A percentile compares a stretch with the other conserved stretches of the same genome.
Conservation (phyloP, 2,113 vertebrate species). For the Xenopus laevis region DNA sequence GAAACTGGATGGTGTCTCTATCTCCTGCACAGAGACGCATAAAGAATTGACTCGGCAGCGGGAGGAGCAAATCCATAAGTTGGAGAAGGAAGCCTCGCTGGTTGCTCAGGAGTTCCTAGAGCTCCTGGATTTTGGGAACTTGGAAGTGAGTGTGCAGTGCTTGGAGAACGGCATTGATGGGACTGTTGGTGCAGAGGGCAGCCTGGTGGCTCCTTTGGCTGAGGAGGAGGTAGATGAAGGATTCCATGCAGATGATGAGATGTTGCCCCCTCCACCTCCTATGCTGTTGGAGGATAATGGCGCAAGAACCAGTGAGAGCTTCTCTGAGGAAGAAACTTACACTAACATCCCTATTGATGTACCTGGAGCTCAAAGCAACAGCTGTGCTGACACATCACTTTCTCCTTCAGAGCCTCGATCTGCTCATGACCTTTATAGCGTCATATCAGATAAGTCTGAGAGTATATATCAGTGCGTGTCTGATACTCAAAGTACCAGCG, state of each 20-base stretch:
- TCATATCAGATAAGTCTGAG: conserved; percentile 37
- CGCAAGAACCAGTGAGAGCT: conserved; percentile 44
- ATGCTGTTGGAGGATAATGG: conserved; percentile 37
- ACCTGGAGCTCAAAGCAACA: not conserved
- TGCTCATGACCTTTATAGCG: conserved; percentile 44
- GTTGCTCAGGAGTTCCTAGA: conserved; percentile 85
- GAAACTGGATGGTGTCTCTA: conserved; percentile 78
- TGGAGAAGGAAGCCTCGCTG: conserved; percentile 83
- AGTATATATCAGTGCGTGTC: conserved; percentile 64
- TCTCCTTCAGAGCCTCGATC: conserved; percentile 1
- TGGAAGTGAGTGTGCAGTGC: conserved; percentile 63
- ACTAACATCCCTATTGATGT: conserved; percentile 38
- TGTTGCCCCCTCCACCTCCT: conserved; percentile 61
- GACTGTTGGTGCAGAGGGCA: conserved; percentile 72
- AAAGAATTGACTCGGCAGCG: conserved; percentile 74
- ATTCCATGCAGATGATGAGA: conserved; percentile 76
- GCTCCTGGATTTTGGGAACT: conserved; percentile 79
- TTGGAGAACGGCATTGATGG: conserved; percentile 76
- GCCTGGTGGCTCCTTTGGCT: conserved; percentile 70
- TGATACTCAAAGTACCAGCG: conserved; percentile 57
- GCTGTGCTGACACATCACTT: conserved; percentile 22
- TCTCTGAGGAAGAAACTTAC: conserved; percentile 25
- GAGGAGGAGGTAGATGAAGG: conserved; percentile 82
- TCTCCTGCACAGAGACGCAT: conserved; percentile 68
- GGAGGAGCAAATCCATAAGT: conserved; percentile 78